These are phyloP conservation scores for Onchidella celtica DNA, from an alignment of 2,888 invertebrate genomes.

Conservation along the genomic window DNA sequence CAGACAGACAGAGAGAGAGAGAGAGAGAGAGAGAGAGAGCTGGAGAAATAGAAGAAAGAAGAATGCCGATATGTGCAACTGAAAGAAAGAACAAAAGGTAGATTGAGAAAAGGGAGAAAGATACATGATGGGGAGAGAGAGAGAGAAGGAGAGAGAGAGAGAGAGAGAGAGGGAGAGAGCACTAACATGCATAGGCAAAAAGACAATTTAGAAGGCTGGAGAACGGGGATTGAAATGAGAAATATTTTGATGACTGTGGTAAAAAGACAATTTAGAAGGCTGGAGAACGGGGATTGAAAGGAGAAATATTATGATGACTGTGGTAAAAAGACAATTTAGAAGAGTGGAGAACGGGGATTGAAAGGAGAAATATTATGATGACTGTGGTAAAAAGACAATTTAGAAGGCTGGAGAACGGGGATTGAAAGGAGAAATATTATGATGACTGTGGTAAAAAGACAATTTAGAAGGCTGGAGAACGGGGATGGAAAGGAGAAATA, in stretches of 20 bases:
- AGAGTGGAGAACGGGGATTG: too few relatives aligned
- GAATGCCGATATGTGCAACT: not conserved
- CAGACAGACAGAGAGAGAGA: not conserved
- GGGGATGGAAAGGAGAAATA: too few relatives aligned
- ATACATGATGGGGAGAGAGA: not conserved
- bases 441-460: too few relatives aligned
- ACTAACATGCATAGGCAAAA: not conserved
- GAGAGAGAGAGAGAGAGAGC: not conserved
- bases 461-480: too few relatives aligned
- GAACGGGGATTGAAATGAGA: too few relatives aligned
- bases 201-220: too few relatives aligned
- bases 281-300: too few relatives aligned
- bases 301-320: too few relatives aligned
- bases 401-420: too few relatives aligned
- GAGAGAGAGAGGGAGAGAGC: conserved; percentile 1
- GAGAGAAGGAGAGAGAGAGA: not conserved
- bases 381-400: not conserved
- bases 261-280: not conserved
- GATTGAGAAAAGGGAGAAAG: not conserved
- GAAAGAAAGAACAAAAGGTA: not conserved
- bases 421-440: too few relatives aligned
- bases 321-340: not conserved
- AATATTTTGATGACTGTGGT: too few relatives aligned
- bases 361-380: too few relatives aligned
- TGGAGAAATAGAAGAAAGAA: not conserved